These are phyloP conservation scores for Leucophenga montana DNA, from an alignment of 2,888 invertebrate genomes.

Conservation along the genomic window DNA sequence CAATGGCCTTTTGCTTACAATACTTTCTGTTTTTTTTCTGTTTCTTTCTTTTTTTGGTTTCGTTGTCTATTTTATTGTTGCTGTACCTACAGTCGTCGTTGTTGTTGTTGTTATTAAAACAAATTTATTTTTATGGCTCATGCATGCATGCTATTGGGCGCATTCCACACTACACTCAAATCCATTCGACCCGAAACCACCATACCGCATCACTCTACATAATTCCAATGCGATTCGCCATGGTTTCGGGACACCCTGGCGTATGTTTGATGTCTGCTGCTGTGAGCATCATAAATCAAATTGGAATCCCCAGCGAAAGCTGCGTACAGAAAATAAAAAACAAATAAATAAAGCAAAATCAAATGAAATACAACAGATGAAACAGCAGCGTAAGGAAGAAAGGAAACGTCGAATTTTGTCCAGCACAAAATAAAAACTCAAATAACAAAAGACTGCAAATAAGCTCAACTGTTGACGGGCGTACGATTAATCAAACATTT, in stretches of 20 bases:
- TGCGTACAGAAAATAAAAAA: neutral
- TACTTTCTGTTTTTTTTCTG: no score
- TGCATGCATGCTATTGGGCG: slow-evolving; percentile 29
- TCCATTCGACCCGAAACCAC: neutral
- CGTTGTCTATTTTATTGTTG: neutral
- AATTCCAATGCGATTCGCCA: neutral
- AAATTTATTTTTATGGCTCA: slow-evolving; percentile 39
- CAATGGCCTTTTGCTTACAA: no score
- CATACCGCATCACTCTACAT: neutral
- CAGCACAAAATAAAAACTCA: neutral
- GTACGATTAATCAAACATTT: slow-evolving; percentile 8
- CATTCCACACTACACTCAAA: slow-evolving; percentile 3
- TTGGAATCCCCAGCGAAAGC: slow-evolving; percentile 12
- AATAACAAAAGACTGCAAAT: slow-evolving; percentile 9
- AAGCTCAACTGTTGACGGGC: slow-evolving; percentile 9
- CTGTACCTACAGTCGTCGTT: neutral
- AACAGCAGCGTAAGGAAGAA: neutral
- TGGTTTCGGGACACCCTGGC: neutral
- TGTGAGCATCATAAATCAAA: slow-evolving; percentile 16
- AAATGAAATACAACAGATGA: neutral
- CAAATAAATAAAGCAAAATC: slow-evolving; percentile 12
- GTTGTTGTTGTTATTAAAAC: slow-evolving; percentile 23
- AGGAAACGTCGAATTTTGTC: no score
- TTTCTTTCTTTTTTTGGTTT: neutral
- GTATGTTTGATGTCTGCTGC: slow-evolving; percentile 10